These are phyloP conservation scores for Desmodus rotundus DNA, from an alignment of 2,113 vertebrate genomes.

Conservation along the genomic window DNA sequence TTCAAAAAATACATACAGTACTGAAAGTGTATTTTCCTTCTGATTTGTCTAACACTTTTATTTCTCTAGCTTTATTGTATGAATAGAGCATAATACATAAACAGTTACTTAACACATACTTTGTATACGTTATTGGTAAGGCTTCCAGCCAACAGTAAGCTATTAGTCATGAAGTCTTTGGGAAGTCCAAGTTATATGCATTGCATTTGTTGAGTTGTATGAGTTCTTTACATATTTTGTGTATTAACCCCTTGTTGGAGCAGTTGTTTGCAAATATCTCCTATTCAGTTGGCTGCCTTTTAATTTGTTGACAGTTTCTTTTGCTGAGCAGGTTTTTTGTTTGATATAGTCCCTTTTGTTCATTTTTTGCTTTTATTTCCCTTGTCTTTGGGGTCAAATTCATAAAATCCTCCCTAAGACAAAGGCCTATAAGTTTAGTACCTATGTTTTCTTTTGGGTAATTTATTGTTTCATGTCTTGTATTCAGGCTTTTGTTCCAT, in stretches of 20 bases:
- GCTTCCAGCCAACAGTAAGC: background rate
- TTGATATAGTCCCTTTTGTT: background rate
- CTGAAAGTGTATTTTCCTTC: background rate
- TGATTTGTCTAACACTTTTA: background rate
- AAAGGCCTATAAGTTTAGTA: background rate
- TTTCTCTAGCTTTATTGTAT: background rate
- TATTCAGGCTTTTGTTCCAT: background rate
- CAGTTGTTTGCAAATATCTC: background rate
- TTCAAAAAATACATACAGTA: background rate
- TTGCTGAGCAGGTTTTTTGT: background rate
- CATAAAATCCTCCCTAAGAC: background rate
- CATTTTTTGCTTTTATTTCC: background rate
- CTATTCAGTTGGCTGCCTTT: background rate
- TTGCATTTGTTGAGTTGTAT: background rate
- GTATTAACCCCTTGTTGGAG: background rate
- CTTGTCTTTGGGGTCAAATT: background rate
- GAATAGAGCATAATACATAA: background rate
- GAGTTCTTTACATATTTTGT: background rate
- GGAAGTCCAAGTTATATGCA: background rate
- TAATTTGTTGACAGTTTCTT: background rate
- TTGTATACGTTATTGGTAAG: background rate
- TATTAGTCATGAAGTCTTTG: background rate
- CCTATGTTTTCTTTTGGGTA: background rate
- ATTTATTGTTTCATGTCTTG: background rate
- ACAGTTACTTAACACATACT: too few relatives aligned